Base-by-base conservation (phyloP, 2,113 vertebrate species). In the Ranitomeya imitator region DNA sequence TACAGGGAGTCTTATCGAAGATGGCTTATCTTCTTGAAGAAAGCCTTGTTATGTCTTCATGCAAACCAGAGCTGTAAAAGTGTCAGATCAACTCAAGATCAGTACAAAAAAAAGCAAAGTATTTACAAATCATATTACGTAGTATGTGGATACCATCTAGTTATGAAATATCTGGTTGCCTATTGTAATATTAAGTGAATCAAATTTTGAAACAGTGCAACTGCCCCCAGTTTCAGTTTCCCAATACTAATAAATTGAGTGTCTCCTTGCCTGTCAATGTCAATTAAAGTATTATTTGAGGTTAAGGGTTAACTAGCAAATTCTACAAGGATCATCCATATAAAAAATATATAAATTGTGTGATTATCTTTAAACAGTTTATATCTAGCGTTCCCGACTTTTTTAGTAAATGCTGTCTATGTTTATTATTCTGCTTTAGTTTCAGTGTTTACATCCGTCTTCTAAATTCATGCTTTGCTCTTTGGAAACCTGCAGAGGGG, bases 401-500 rank as follows among this genome's bases (percentile, higher is more conserved):
- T 73, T 31, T 73, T 79, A 54, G 21, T 55, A 10, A 80, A 60
- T 59, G n/a, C 2, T 57, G 3, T 5, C 78, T 31, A 60, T 23
- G 15, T 31, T 57, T 23, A 79, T 79, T 15, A 57, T 84, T 84
- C 16, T 19, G 61, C 61, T 23, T 73, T 71, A 14, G 12, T 69
- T 69, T 14, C 11, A 67, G 12, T 23, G n/a, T 23, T 55, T 45
- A 65, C 45, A 73, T 76, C 73, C 18, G 83, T 16, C 31, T 23
- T 85, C 14, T 54, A 14, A 15, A 13, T 16, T 60, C 78, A 59
- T 8, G 26, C 51, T 60, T 10, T 13, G 16, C 67, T 19, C 31
- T 85, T 21, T 85, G 84, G 52, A 85, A 76, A 19, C 54, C 51
- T 55, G 26, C n/a, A 85, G 71, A 67, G 89, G 84, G 83, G 85